phyloP scores from a whole-genome alignment of 2,888 invertebrate genomes.

The Dryomyza anilis region DNA sequence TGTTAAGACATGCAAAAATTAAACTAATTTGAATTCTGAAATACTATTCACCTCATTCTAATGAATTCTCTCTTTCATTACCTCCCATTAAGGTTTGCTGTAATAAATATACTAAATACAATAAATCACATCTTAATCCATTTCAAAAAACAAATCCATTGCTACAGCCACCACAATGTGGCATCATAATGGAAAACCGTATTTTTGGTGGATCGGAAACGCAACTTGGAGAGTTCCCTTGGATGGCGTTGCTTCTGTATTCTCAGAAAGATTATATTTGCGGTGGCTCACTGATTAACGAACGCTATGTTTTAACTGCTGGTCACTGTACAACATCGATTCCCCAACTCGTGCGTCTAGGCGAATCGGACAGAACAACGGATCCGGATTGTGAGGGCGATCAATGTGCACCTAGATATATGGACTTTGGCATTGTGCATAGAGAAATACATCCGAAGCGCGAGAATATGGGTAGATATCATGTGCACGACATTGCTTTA shows the following conservation, averaged over 20 bases:
- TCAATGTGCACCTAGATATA: conserved; percentile 68
- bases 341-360: conserved; percentile 58
- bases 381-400: conserved; percentile 50
- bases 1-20: too few relatives aligned
- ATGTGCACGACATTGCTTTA: conserved; percentile 75
- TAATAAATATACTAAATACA: too few relatives aligned
- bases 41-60: too few relatives aligned
- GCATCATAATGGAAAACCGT: conserved; percentile 33
- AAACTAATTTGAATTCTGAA: too few relatives aligned
- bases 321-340: conserved; percentile 78
- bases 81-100: too few relatives aligned
- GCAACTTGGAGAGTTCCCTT: conserved; percentile 36
- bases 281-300: conserved; percentile 72
- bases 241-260: conserved; percentile 36
- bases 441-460: conserved; percentile 71
- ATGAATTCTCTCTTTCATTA: too few relatives aligned
- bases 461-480: conserved; percentile 64
- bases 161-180: conserved; percentile 35
- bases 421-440: conserved; percentile 68
- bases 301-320: conserved; percentile 74
- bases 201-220: conserved; percentile 35
- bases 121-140: too few relatives aligned
- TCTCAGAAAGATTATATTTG: conserved; percentile 69
- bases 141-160: too few relatives aligned
- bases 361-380: conserved; percentile 56